Evolutionary conservation across 1,140 invertebrate species (phyloP), one percentile per base, ranked within the genome.

Genomic region (Brachystomella parvula): DNA sequence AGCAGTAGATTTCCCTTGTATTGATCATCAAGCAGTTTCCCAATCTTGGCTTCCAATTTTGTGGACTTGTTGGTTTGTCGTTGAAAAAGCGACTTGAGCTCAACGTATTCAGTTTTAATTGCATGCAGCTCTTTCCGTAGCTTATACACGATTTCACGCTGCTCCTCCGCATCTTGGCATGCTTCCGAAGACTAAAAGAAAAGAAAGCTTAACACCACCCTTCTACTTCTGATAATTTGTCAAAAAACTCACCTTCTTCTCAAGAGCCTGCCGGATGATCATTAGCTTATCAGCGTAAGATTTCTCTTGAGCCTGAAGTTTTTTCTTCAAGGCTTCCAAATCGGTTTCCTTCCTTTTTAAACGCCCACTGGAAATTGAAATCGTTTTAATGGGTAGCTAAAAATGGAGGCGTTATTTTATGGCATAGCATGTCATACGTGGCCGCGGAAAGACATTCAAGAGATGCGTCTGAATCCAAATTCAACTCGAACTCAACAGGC

Each of bases 81-180:
- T 75, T 96, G 93, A n/a, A 94, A 82, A 64, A 95, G 81, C 28
- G 93, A 84, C 65, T 89, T 83, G 47, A 94, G 79, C 80, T 97
- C 94, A 75, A 92, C 92, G 83, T 92, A 89, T 79, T 97, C 94
- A 66, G 89, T 87, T 72, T 86, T 89, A 66, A 94, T 80, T 75
- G 94, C 92, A 77, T 94, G 90, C 15, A 89, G 85, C 78, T 95
- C 93, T 70, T 92, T 86, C 77, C 96, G 96, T 86, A 90, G 90
- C 75, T 94, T 89, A 33, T 87, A 87, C 28, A 92, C 89, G 66
- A 93, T 88, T 63, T 81, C 76, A 3, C 79, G 82, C 76, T 91
- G 89, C 75, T 92, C 89, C 75, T 90, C 89, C 9, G 89, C 88
- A 78, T 96, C 93, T 75, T 95, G 92, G 75, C 91, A 90, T 2